Conservation (phyloP, 2,797 vertebrate genomes). For the Selene dorsalis region DNA sequence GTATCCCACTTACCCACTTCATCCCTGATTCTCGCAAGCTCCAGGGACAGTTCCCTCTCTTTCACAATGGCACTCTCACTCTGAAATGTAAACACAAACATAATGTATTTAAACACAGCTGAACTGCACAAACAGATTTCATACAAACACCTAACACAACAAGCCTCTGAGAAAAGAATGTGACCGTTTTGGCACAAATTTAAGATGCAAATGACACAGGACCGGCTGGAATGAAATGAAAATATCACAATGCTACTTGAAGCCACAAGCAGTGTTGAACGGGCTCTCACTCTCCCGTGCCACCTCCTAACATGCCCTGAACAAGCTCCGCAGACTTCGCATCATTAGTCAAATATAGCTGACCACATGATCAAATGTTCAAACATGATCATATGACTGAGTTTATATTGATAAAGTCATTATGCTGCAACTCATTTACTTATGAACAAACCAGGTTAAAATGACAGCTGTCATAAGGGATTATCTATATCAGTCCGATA, state of each 20-base stretch:
- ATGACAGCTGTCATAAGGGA: too few relatives aligned
- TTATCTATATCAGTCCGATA: too few relatives aligned
- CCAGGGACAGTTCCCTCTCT: conserved; percentile 91
- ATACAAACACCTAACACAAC: neutral
- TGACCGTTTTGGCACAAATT: neutral
- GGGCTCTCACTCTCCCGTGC: too few relatives aligned
- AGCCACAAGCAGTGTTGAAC: too few relatives aligned
- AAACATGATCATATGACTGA: too few relatives aligned
- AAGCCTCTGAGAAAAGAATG: neutral
- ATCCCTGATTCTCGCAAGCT: conserved; percentile 95
- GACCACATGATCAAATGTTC: neutral
- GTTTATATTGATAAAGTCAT: too few relatives aligned
- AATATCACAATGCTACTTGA: neutral
- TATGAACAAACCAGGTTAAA: too few relatives aligned
- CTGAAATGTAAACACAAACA: conserved; percentile 82
- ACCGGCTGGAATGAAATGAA: neutral
- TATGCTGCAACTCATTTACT: too few relatives aligned
- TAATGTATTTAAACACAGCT: neutral
- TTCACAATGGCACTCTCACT: conserved; percentile 91
- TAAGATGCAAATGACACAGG: neutral
- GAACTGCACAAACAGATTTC: neutral
- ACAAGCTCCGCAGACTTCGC: too few relatives aligned
- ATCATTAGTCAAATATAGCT: neutral
- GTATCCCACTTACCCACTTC: conserved; percentile 94
- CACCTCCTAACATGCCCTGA: too few relatives aligned